Base-by-base conservation (phyloP, 2,797 vertebrate genomes). In the Xyrichtys novacula region DNA sequence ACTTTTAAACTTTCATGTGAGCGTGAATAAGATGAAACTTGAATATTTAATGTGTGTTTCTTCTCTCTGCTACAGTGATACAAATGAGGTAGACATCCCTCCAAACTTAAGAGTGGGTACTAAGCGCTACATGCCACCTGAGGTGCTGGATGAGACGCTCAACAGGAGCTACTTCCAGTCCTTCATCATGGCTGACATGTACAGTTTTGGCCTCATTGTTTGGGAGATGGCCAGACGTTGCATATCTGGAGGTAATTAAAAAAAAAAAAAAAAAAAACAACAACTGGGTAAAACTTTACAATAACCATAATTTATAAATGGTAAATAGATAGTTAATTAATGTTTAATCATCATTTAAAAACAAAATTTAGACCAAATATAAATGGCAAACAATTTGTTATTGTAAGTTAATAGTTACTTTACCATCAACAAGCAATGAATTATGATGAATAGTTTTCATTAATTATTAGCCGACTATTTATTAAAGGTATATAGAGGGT, bases 161-260 rank as follows among this genome's bases (percentile, higher is more conserved):
- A 98, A 98, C 62, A 93, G 95, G 55, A 96, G 92, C 68, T 95
- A 97, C 85, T 98, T 99, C 65, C 97, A 99, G 90, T 99, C 97
- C 0, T 99, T 97, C 74, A 98, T 99, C 88, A 98, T 97, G 96
- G 98, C 98, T 0, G 98, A 99, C 89, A 99, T 99, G 96, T 99
- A 99, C 81, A 99, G 97, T 72, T 98, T 98, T 58, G 97, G 98
- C 46, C 96, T 99, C 58, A 98, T 99, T 80, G 90, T 98, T 20
- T 99, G 98, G 98, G 98, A 99, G 90, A 93, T 99, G 65, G 93
- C 95, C 1, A 94, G 96, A 63, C 94, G 96, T 83, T 98, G 98
- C 71, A 94, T 96, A 68, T 97, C 96, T 14, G 97, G 96, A 93
- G 97, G 98, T 99, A 80, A 94, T 84, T 4, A 39, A 25, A 31